Conservation (phyloP, 2,888 invertebrate genomes). For the Malthinus seriepunctatus region DNA sequence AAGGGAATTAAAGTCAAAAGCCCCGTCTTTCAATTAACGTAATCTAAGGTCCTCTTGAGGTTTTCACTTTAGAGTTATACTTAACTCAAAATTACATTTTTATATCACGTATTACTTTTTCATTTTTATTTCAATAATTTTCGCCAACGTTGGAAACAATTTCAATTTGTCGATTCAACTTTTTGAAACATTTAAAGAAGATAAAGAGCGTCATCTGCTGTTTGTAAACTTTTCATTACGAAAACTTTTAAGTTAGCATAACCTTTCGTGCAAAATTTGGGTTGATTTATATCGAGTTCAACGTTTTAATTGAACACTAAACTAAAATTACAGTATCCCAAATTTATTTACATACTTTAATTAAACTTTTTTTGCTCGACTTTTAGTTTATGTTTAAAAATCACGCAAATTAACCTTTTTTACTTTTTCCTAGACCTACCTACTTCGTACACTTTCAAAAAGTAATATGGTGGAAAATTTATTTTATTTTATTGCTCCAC, state of each 20-base stretch:
- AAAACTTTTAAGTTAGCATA: conserved; percentile 13
- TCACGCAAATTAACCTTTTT: background rate
- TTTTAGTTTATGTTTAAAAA: conserved; percentile 1
- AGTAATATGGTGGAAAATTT: too few species aligned
- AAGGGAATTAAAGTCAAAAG: conserved; percentile 18
- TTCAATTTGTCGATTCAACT: background rate
- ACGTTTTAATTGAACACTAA: conserved; percentile 12
- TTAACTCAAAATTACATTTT: background rate
- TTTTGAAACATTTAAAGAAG: background rate
- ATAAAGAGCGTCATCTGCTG: conserved; percentile 18
- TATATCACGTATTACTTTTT: background rate
- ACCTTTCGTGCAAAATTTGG: conserved; percentile 9
- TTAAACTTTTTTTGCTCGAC: background rate
- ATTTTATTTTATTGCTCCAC: too few species aligned
- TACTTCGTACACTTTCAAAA: too few species aligned
- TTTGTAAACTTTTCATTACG: conserved; percentile 17
- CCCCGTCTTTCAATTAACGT: conserved; percentile 24
- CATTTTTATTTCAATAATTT: background rate
- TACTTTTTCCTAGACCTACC: too few species aligned
- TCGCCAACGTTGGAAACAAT: too few species aligned
- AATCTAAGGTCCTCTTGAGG: conserved; percentile 20
- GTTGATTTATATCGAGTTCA: conserved; percentile 13
- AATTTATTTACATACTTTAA: conserved; percentile 11
- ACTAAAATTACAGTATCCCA: background rate
- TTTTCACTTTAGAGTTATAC: background rate